Percentiles rank a stretch among this genome's conserved stretches.
Evolutionary conservation across 2,113 vertebrate genomes (phyloP).

Genomic region (Coryphaenoides rupestris): DNA sequence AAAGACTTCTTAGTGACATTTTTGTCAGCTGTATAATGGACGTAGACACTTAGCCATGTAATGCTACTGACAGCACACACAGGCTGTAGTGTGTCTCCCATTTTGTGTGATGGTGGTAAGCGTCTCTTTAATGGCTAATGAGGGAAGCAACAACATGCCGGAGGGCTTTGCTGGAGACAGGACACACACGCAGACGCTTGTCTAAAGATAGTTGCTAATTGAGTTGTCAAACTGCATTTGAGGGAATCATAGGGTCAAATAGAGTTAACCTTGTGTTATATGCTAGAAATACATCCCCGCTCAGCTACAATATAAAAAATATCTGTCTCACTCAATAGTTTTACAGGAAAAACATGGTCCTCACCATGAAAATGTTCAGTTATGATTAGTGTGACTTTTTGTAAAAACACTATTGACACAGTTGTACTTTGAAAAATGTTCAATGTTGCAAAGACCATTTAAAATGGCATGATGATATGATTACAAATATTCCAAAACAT

Average conservation of each 20-base stretch:
- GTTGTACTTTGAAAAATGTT: no score
- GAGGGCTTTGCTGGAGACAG: slow-evolving; percentile 52
- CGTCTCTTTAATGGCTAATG: slow-evolving; percentile 63
- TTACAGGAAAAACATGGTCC: no score
- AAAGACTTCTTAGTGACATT: no score
- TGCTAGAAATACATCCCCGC: no score
- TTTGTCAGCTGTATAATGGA: neutral
- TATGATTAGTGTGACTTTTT: no score
- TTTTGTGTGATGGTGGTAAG: slow-evolving; percentile 48
- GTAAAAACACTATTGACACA: no score
- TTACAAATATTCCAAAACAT: no score
- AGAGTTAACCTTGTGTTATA: slow-evolving; percentile 41
- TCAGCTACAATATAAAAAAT: no score
- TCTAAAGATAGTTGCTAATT: slow-evolving; percentile 58
- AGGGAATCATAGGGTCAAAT: slow-evolving; percentile 57
- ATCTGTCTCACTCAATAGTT: no score
- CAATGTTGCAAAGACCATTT: no score
- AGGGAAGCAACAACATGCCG: slow-evolving; percentile 68
- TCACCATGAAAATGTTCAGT: no score
- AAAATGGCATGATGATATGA: no score
- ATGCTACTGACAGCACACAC: slow-evolving; percentile 43
- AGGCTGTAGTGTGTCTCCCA: slow-evolving; percentile 14
- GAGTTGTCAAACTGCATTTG: slow-evolving; percentile 42
- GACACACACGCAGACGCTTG: slow-evolving; percentile 38
- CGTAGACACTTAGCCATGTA: slow-evolving; percentile 34